Evolutionary conservation across 2,888 invertebrate species (phyloP), one percentile per base, ranked within the genome.

Genomic region (Caenorhabditis plicata): DNA sequence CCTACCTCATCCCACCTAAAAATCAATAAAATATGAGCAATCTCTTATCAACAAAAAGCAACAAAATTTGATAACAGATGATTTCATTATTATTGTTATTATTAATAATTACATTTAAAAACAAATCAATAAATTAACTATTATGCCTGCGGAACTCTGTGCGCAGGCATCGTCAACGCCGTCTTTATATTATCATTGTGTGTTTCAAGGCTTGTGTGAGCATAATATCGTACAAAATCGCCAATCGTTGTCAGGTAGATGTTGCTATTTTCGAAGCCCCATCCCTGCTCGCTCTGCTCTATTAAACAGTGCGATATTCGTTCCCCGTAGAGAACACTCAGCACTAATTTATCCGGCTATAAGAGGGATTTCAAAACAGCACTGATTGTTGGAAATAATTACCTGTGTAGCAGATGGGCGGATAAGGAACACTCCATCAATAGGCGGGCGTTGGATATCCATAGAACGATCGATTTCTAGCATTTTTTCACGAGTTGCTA

Each of bases 391-490:
- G 35, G 31, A 13, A 25, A 15, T 25, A 22, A 25, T 8, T 17
- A 22, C 65, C 32, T 69, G 61, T 33, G 88, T 88, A 44, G 88
- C 87, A 65, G 90, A 90, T 45, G 83, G 83, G 63, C 96, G 86
- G 71, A 98, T 90, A 57, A 98, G 86, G 84, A 96, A 98, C 38
- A 96, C 94, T 50, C 96, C 96, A 79, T 91, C 89, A 9, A 51
- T 43, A 8, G 58, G 60, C 9, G 41, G 41, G 13, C 49, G 25
- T 15, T 48, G 32, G 13, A 63, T 11, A n/a, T 57, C 63, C 9
- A 56, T 35, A 1, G 31, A 39, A 22, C 45, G 43, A 32, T 58
- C 60, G 0, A 48, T 33, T 22, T 47, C 38, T 11, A 38, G 42
- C 88, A 88, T 8, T 87, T 88, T 22, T 85, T 45, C 44, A 1